A percentile compares a stretch with the other conserved stretches of the same genome.
Conservation (phyloP, 2,888 invertebrate genomes). For the Drosophila paracracens region DNA sequence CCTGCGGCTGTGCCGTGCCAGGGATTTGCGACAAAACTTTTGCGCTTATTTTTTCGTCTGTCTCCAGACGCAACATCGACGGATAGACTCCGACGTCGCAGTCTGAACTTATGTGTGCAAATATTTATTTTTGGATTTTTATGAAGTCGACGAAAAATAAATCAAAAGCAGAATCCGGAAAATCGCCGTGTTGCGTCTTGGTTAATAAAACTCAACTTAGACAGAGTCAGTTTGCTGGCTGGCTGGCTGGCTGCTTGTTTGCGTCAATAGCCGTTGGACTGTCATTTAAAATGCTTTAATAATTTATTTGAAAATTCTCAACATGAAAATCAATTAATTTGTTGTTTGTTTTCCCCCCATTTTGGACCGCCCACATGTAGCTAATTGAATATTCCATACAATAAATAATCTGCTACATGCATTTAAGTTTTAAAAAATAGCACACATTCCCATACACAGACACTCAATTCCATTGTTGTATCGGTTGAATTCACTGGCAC, state of each 20-base stretch:
- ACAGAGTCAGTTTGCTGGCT: constrained; percentile 18
- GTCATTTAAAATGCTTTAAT: constrained; percentile 17
- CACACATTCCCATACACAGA: background rate
- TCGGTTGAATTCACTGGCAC: constrained; percentile 19
- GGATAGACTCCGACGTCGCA: constrained; percentile 8
- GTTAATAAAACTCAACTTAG: constrained; percentile 55
- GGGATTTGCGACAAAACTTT: constrained; percentile 64
- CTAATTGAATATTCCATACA: constrained; percentile 66
- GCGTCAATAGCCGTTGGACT: constrained; percentile 13
- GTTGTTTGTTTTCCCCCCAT: constrained; percentile 26
- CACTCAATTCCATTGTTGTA: constrained; percentile 42
- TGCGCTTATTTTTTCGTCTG: constrained; percentile 59
- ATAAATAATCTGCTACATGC: constrained; percentile 21
- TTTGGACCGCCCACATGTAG: constrained; percentile 13
- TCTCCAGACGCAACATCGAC: constrained; percentile 54
- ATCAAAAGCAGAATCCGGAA: constrained; percentile 46
- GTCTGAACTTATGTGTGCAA: constrained; percentile 63
- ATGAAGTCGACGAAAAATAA: constrained; percentile 52
- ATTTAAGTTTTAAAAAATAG: constrained; percentile 33
- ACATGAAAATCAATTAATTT: constrained; percentile 62
- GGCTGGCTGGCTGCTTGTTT: background rate
- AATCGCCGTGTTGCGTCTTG: constrained; percentile 54
- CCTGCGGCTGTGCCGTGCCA: constrained; percentile 42
- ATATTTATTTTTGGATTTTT: constrained; percentile 74
- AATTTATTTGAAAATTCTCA: constrained; percentile 21